Evolutionary conservation across 2,888 invertebrate species (phyloP).

Genomic region (Phymatocera aterrima): DNA sequence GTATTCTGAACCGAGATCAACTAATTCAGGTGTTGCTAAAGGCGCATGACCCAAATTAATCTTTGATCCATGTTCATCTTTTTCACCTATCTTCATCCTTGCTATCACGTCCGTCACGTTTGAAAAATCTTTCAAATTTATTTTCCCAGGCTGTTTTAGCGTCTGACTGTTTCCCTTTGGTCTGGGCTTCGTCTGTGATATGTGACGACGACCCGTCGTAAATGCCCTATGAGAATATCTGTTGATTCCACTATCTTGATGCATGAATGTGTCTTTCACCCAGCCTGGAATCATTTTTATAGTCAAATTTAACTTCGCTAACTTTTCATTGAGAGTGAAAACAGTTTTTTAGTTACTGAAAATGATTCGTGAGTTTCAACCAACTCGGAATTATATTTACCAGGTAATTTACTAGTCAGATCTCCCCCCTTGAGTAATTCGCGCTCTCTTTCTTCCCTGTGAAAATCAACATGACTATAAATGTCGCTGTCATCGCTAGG

Average conservation of each 20-base stretch:
- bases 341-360: constrained; percentile 44
- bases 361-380: constrained; percentile 47
- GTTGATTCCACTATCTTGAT: constrained; percentile 76
- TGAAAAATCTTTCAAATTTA: constrained; percentile 92
- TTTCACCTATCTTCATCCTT: constrained; percentile 79
- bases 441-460: constrained; percentile 77
- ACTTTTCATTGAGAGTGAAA: not conserved
- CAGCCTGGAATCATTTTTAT: constrained; percentile 73
- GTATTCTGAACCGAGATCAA: constrained; percentile 86
- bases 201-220: constrained; percentile 82
- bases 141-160: constrained; percentile 90
- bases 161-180: constrained; percentile 84
- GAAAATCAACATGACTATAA: constrained; percentile 80
- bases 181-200: constrained; percentile 79
- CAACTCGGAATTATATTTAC: constrained; percentile 56
- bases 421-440: constrained; percentile 68
- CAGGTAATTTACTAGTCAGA: constrained; percentile 69
- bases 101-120: constrained; percentile 91
- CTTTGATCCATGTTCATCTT: constrained; percentile 70
- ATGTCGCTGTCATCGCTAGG: constrained; percentile 84
- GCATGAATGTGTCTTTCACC: constrained; percentile 76
- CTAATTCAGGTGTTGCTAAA: constrained; percentile 85
- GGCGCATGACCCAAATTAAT: constrained; percentile 80
- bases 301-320: not conserved
- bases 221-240: constrained; percentile 83